Evolutionary conservation across 2,113 vertebrate species (phyloP).

Genomic region (Sander vitreus): DNA sequence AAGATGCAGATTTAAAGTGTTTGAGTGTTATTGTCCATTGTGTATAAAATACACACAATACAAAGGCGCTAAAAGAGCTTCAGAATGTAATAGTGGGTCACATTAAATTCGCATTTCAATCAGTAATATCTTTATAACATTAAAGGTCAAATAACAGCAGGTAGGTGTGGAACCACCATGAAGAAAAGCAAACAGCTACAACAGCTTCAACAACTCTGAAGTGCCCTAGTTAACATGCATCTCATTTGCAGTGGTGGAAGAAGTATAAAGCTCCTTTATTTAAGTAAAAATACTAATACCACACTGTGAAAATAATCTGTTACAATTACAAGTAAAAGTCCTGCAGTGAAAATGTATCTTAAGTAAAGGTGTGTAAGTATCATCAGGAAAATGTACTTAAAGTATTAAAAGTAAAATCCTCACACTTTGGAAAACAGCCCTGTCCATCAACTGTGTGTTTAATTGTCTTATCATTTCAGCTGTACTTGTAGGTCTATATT

Average conservation of each 20-base stretch:
- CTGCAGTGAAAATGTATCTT: no score
- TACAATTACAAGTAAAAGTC: no score
- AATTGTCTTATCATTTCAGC: no score
- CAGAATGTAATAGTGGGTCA: background rate
- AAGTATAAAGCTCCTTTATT: no score
- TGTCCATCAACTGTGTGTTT: no score
- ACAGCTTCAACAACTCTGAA: background rate
- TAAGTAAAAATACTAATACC: no score
- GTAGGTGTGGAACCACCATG: background rate
- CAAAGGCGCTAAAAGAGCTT: background rate
- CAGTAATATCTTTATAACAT: background rate
- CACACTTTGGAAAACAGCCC: no score
- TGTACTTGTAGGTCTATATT: no score
- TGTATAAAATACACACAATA: conserved; percentile 2
- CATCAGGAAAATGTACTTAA: no score
- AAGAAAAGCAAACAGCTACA: background rate
- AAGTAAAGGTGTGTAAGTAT: no score
- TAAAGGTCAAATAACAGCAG: conserved; percentile 28
- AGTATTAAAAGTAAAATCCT: no score
- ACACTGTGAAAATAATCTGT: no score
- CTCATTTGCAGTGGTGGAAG: background rate
- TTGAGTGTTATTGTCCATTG: background rate
- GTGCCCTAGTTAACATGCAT: background rate
- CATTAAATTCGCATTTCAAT: conserved; percentile 33
- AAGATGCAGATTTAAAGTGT: conserved; percentile 16